phyloP scores from a whole-genome alignment of 1,140 invertebrate species.

The Aleiodes sp. region DNA sequence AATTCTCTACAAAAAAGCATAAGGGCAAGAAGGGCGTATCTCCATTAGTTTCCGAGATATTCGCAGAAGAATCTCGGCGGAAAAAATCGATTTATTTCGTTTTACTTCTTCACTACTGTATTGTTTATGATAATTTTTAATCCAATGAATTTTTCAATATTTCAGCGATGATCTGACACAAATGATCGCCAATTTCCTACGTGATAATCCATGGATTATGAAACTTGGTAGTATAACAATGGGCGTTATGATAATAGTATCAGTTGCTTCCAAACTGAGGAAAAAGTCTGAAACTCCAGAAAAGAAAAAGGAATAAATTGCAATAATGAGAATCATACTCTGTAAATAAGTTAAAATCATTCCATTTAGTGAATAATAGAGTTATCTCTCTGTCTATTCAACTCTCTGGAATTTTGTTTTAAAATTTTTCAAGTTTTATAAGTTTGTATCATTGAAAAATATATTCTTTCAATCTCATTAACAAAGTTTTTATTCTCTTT shows the following conservation, averaged over 20 bases:
- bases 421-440: neutral
- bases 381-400: neutral
- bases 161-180: slow-evolving; percentile 78
- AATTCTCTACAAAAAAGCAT: too few species aligned
- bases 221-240: slow-evolving; percentile 71
- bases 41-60: too few species aligned
- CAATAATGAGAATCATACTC: slow-evolving; percentile 8
- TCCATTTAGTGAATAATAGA: neutral
- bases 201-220: slow-evolving; percentile 75
- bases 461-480: too few species aligned
- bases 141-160: slow-evolving; percentile 53
- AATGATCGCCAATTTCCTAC: slow-evolving; percentile 71
- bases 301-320: slow-evolving; percentile 67
- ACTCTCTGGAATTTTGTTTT: neutral
- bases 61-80: too few species aligned
- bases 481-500: neutral
- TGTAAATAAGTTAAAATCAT: slow-evolving; percentile 42
- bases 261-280: slow-evolving; percentile 66
- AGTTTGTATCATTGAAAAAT: neutral
- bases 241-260: slow-evolving; percentile 69
- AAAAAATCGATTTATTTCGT: too few species aligned
- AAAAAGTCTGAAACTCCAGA: slow-evolving; percentile 62
- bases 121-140: too few species aligned
- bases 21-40: too few species aligned
- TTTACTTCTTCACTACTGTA: too few species aligned